Conservation (phyloP, 2,797 vertebrate species). For the Parauchenoglanis ngamensis region DNA sequence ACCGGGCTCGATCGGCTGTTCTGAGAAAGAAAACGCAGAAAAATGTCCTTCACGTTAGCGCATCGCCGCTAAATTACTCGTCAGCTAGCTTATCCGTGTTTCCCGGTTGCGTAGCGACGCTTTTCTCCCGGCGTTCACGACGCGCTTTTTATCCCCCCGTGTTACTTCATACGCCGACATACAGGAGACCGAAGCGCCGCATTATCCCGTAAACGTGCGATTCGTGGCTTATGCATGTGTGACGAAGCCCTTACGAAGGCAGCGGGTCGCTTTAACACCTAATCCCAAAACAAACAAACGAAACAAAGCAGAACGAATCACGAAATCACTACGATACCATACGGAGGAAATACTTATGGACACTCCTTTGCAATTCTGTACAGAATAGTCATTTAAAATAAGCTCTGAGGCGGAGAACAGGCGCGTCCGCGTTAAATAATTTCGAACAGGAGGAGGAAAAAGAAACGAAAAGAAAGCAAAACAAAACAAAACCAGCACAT, state of each 20-base stretch:
- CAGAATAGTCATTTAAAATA: slow-evolving; percentile 83
- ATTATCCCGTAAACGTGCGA: neutral
- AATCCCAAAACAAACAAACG: neutral
- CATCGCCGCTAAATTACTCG: neutral
- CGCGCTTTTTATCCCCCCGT: too few relatives aligned
- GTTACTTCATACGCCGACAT: neutral
- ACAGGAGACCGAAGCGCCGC: neutral
- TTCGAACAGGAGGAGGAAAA: slow-evolving; percentile 61
- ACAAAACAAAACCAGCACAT: slow-evolving; percentile 36
- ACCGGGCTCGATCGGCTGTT: too few relatives aligned
- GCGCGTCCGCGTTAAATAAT: slow-evolving; percentile 85
- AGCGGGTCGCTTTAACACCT: neutral
- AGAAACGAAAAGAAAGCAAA: too few relatives aligned
- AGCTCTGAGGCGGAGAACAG: slow-evolving; percentile 84
- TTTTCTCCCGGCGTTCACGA: neutral
- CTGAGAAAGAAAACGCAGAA: neutral
- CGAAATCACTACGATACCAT: slow-evolving; percentile 82
- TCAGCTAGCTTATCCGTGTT: neutral
- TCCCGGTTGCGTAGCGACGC: neutral
- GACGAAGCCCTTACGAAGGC: neutral
- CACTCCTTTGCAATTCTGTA: slow-evolving; percentile 86
- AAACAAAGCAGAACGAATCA: slow-evolving; percentile 68
- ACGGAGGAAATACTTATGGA: slow-evolving; percentile 83
- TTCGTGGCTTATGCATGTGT: slow-evolving; percentile 5
- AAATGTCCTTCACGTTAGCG: neutral